These are phyloP conservation scores for Datnioides undecimradiatus DNA, from an alignment of 2,113 vertebrate species.

Conservation along the genomic window DNA sequence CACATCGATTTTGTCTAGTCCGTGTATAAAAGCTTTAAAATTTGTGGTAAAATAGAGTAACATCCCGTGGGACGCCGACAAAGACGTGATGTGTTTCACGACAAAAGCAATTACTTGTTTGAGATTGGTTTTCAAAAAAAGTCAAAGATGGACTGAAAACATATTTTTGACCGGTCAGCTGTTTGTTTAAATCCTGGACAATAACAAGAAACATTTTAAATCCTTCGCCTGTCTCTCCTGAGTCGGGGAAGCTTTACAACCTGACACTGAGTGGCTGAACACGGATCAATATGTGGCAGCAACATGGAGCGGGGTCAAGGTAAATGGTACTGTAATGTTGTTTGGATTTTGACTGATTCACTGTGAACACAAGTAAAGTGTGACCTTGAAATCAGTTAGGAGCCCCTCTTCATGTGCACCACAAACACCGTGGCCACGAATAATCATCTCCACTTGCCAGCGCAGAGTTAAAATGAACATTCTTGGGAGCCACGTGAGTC, in stretches of 20 bases:
- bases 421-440: not conserved
- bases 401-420: not conserved
- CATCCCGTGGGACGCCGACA: too few species aligned
- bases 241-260: not conserved
- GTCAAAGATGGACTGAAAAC: not conserved
- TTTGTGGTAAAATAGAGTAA: too few species aligned
- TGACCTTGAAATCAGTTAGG: not conserved
- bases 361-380: not conserved
- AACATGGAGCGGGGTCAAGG: not conserved
- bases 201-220: not conserved
- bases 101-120: not conserved
- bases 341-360: not conserved
- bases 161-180: not conserved
- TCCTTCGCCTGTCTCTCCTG: not conserved
- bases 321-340: not conserved
- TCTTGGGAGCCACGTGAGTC: constrained; percentile 63
- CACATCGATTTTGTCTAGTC: not conserved
- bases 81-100: too few species aligned
- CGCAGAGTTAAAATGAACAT: constrained; percentile 35
- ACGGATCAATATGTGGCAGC: not conserved
- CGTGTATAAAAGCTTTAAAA: too few species aligned
- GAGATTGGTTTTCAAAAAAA: not conserved
- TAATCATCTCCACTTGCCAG: constrained; percentile 10
- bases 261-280: not conserved
- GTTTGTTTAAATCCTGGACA: not conserved